Conservation (phyloP, 2,797 vertebrate species). For the Spinibarbus caldwelli region DNA sequence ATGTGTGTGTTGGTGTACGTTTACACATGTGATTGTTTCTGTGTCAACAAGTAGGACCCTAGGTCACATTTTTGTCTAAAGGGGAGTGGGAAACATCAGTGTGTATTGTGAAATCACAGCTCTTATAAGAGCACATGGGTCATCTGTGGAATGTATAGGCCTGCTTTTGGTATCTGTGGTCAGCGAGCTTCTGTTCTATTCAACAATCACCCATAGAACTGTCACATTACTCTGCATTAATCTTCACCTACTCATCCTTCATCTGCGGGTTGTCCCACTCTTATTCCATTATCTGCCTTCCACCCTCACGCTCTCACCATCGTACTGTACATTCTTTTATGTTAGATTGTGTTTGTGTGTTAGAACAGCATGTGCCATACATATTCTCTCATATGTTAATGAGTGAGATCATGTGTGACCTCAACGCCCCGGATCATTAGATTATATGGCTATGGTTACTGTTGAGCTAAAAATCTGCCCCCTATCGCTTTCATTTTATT, state of each 20-base stretch:
- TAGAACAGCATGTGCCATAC: constrained; percentile 13
- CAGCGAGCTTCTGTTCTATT: constrained; percentile 59
- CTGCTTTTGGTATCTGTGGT: constrained; percentile 23
- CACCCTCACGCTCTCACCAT: constrained; percentile 57
- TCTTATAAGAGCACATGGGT: background rate
- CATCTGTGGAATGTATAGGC: constrained; percentile 46
- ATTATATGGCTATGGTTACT: background rate
- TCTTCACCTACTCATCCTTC: constrained; percentile 64
- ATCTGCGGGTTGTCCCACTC: constrained; percentile 17
- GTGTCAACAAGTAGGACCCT: constrained; percentile 15
- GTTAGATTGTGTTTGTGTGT: constrained; percentile 15
- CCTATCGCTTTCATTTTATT: background rate
- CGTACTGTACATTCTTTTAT: constrained; percentile 64
- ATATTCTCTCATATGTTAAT: constrained; percentile 10
- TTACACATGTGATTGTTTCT: constrained; percentile 4
- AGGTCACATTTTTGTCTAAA: constrained; percentile 16
- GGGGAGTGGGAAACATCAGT: constrained; percentile 16
- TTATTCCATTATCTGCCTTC: constrained; percentile 56
- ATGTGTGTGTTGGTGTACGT: constrained; percentile 5
- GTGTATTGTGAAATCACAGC: background rate
- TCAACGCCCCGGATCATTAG: background rate
- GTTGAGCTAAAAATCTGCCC: background rate
- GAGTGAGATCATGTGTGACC: constrained; percentile 30
- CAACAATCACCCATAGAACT: constrained; percentile 67
- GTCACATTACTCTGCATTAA: constrained; percentile 54